Evolutionary conservation across 2,888 invertebrate species (phyloP).

Genomic region (Hirtodrosophila trivittata): DNA sequence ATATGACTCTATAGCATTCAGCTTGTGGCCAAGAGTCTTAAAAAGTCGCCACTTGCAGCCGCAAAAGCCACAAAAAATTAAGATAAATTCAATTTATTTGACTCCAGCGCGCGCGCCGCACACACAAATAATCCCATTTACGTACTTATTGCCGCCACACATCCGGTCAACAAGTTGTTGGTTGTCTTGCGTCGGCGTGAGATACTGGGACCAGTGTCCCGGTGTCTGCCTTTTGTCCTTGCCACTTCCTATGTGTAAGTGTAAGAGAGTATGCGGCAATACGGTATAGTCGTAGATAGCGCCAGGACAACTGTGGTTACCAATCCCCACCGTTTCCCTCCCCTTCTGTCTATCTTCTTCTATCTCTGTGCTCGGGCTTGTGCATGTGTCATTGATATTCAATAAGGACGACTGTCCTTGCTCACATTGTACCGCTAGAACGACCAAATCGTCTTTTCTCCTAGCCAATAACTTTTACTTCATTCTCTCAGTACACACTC

Average conservation of each 20-base stretch:
- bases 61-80: slow-evolving; percentile 51
- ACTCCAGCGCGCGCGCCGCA: slow-evolving; percentile 17
- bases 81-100: slow-evolving; percentile 58
- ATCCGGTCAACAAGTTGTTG: slow-evolving; percentile 75
- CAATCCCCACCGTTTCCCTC: slow-evolving; percentile 1
- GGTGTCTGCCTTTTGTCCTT: slow-evolving; percentile 60
- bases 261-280: slow-evolving; percentile 38
- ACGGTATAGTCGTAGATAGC: slow-evolving; percentile 27
- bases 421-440: slow-evolving; percentile 51
- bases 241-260: slow-evolving; percentile 49
- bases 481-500: slow-evolving; percentile 42
- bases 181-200: slow-evolving; percentile 26
- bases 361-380: slow-evolving; percentile 12
- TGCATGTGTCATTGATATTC: slow-evolving; percentile 71
- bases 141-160: slow-evolving; percentile 71
- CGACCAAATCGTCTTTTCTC: slow-evolving; percentile 55
- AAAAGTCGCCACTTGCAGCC: slow-evolving; percentile 26
- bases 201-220: slow-evolving; percentile 14
- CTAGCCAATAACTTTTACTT: slow-evolving; percentile 67
- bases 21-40: slow-evolving; percentile 4
- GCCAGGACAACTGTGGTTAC: slow-evolving; percentile 36
- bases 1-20: slow-evolving; percentile 19
- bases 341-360: neutral
- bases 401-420: slow-evolving; percentile 66
- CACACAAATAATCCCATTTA: slow-evolving; percentile 72